Evolutionary conservation across 2,113 vertebrate genomes (phyloP), one percentile per base, ranked within the genome.

Genomic region (Puma concolor): DNA sequence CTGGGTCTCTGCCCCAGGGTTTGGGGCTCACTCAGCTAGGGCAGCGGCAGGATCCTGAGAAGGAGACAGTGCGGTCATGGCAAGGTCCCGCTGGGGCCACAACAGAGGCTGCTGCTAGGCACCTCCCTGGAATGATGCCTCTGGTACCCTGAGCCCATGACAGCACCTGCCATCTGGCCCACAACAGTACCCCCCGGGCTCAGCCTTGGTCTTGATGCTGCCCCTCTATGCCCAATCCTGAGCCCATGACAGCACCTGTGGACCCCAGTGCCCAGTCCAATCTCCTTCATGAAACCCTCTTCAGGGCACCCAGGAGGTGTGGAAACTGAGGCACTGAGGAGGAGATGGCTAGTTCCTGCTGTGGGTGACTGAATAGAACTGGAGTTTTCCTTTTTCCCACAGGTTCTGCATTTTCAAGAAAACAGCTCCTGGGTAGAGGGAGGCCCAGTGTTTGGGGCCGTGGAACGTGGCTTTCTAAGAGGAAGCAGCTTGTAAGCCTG

Each of bases 81-180:
- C 1, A 11, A 77, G n/a, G 7, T 15, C 54, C 27, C 7, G 2
- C 31, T 31, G 41, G 9, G 36, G 19, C 17, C n/a, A 69, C 2
- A 3, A 9, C 0, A 4, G 44, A 27, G 27, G 44, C 48, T 13
- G 36, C 38, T n/a, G 16, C n/a, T 1, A 29, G 80, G 29, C 1
- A 19, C 21, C 21, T 36, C 50, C 57, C 69, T 72, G 38, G 86
- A 44, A 48, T 1, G 8, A 52, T 1, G 9, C 0, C 38, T 7
- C 79, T 7, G 23, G 48, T 29, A 8, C 44, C 14, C 19, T 38
- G 81, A 82, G 84, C 52, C 84, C 15, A 4, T 57, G 48, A 52
- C 36, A 15, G 25, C 33, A n/a, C 31, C 33, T 60, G 36, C 27
- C 4, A 8, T 54, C 91, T 83, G 63, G 27, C 76, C 81, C 4